Percentiles rank a stretch among this genome's conserved stretches.
Evolutionary conservation across 2,113 vertebrate species (phyloP).

Genomic region (Vanacampus margaritifer): DNA sequence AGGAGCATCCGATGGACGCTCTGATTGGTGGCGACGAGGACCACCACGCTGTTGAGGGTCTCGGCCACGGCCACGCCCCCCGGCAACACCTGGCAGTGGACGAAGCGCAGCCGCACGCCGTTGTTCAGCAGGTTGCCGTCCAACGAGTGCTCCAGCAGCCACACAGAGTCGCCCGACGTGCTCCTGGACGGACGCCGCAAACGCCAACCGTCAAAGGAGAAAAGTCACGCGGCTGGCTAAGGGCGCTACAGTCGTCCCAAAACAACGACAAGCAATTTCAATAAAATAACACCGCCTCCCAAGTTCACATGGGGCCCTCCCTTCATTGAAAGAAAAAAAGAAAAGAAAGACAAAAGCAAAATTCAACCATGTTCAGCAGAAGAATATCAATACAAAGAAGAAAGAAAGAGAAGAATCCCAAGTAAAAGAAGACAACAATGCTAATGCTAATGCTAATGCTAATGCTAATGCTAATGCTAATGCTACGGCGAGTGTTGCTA

Average conservation of each 20-base stretch:
- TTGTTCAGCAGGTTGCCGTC: constrained; percentile 88
- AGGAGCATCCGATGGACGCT: constrained; percentile 86
- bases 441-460: too few relatives aligned
- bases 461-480: too few relatives aligned
- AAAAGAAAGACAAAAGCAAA: too few relatives aligned
- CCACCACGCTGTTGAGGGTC: constrained; percentile 79
- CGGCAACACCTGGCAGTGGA: constrained; percentile 79
- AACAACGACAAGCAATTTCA: too few relatives aligned
- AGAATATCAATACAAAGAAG: too few relatives aligned
- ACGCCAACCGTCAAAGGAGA: constrained; percentile 68
- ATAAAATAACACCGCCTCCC: too few relatives aligned
- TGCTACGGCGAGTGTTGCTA: constrained; percentile 36
- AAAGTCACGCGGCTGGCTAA: neutral
- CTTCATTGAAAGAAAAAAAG: too few relatives aligned
- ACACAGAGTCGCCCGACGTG: constrained; percentile 78
- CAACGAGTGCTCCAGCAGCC: constrained; percentile 87
- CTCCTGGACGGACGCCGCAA: neutral
- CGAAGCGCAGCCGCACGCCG: constrained; percentile 76
- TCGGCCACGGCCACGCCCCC: constrained; percentile 85
- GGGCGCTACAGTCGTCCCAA: too few relatives aligned
- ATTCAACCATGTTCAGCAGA: too few relatives aligned
- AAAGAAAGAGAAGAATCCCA: too few relatives aligned
- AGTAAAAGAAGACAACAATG: too few relatives aligned
- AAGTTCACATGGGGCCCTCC: too few relatives aligned
- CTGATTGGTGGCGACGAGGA: constrained; percentile 84